A percentile compares a stretch with the other conserved stretches of the same genome.
Conservation (phyloP, 2,888 invertebrate species). For the Agriopis marginaria region DNA sequence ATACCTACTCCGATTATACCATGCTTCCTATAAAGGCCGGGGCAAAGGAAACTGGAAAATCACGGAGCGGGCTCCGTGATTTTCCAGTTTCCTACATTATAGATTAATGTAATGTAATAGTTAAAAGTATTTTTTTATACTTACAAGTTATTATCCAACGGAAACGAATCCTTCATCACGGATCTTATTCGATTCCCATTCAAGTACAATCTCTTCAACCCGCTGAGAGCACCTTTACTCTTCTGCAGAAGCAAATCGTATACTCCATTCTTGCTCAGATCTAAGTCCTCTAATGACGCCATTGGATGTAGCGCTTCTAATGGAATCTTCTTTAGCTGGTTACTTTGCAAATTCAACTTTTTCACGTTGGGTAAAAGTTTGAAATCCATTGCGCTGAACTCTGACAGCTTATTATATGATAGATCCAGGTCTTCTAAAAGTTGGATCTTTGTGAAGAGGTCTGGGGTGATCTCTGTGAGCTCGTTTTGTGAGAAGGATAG, state of each 20-base stretch:
- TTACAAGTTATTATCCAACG: constrained; percentile 74
- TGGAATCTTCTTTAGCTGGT: constrained; percentile 74
- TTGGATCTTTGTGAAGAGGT: constrained; percentile 76
- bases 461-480: constrained; percentile 74
- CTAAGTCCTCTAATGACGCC: constrained; percentile 72
- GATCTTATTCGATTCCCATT: constrained; percentile 80
- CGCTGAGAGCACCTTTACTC: constrained; percentile 57
- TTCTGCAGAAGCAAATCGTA: constrained; percentile 69
- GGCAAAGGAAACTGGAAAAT: too few relatives aligned
- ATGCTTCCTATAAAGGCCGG: too few relatives aligned
- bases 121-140: too few relatives aligned
- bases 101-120: too few relatives aligned
- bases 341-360: constrained; percentile 79
- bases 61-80: too few relatives aligned
- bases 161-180: constrained; percentile 75
- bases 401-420: constrained; percentile 79
- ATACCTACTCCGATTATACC: too few relatives aligned
- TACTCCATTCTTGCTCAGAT: constrained; percentile 82
- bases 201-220: constrained; percentile 76
- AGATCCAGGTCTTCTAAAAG: constrained; percentile 81
- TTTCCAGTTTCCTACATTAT: too few relatives aligned
- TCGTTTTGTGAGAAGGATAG: constrained; percentile 83
- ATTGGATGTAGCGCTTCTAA: constrained; percentile 71
- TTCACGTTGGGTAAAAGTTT: constrained; percentile 65
- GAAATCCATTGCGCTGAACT: constrained; percentile 75